Percentiles rank a stretch among this genome's conserved stretches.
These are phyloP conservation scores for Diarsia brunnea DNA, from an alignment of 2,888 invertebrate species.

Conservation along the genomic window DNA sequence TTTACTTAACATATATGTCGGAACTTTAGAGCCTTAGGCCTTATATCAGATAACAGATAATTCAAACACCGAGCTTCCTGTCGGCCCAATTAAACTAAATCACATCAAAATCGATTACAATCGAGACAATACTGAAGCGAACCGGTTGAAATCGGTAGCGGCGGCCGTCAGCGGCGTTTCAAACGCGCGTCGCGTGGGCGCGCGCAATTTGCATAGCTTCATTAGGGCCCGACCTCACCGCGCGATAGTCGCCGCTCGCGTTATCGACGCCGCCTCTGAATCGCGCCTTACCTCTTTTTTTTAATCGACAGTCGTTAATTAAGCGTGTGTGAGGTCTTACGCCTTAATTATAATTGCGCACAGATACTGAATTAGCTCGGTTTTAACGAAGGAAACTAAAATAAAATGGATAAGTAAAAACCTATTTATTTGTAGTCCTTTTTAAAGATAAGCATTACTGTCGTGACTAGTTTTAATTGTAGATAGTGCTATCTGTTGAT, in stretches of 20 bases:
- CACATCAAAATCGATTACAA: slow-evolving; percentile 67
- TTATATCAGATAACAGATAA: slow-evolving; percentile 50
- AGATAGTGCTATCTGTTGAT: slow-evolving; percentile 64
- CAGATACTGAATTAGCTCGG: slow-evolving; percentile 74
- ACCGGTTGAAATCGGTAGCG: slow-evolving; percentile 65
- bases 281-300: slow-evolving; percentile 69
- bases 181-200: slow-evolving; percentile 72
- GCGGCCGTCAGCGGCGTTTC: slow-evolving; percentile 63
- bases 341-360: slow-evolving; percentile 83
- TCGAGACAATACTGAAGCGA: slow-evolving; percentile 63
- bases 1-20: slow-evolving; percentile 33
- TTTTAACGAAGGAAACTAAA: slow-evolving; percentile 58
- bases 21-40: slow-evolving; percentile 29
- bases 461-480: slow-evolving; percentile 68
- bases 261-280: slow-evolving; percentile 69
- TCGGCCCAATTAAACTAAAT: slow-evolving; percentile 65
- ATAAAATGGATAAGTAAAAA: slow-evolving; percentile 49
- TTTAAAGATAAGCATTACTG: slow-evolving; percentile 62
- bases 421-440: slow-evolving; percentile 57
- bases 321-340: slow-evolving; percentile 85
- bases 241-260: slow-evolving; percentile 73
- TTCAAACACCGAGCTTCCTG: slow-evolving; percentile 49
- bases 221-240: slow-evolving; percentile 74
- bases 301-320: slow-evolving; percentile 78
- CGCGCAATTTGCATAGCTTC: slow-evolving; percentile 81